phyloP scores from a whole-genome alignment of 2,797 vertebrate genomes.

The Cygnus olor region DNA sequence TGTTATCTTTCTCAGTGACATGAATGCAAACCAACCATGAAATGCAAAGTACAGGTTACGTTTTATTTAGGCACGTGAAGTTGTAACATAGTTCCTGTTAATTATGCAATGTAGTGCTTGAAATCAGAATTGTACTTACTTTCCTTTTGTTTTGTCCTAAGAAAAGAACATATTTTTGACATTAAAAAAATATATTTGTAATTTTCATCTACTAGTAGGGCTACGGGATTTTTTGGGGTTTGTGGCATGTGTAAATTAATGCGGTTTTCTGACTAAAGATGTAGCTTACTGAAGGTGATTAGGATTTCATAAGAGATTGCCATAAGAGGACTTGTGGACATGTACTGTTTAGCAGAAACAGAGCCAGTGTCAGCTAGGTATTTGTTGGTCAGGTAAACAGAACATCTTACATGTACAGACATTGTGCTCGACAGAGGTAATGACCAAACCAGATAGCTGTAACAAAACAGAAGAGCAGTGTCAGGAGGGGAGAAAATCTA shows the following conservation, averaged over 20 bases:
- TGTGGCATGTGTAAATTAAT: not conserved
- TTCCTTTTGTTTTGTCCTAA: not conserved
- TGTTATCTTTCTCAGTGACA: constrained; percentile 22
- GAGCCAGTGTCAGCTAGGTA: not conserved
- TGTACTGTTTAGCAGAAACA: not conserved
- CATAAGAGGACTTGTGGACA: not conserved
- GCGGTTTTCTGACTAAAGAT: not conserved
- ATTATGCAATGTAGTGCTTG: not conserved
- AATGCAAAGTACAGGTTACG: constrained; percentile 29
- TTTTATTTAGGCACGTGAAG: not conserved
- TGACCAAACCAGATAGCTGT: not conserved
- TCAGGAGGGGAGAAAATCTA: not conserved
- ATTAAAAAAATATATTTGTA: not conserved
- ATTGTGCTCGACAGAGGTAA: not conserved
- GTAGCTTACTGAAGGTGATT: not conserved
- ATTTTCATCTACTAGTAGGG: not conserved
- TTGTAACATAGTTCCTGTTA: not conserved
- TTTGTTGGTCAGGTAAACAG: not conserved
- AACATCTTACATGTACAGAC: not conserved
- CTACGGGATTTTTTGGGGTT: not conserved
- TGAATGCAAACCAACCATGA: constrained; percentile 18
- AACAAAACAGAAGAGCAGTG: not conserved
- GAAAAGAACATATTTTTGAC: not conserved
- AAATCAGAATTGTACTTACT: not conserved
- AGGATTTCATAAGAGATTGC: not conserved